A percentile compares a stretch with the other conserved stretches of the same genome.
phyloP scores from a whole-genome alignment of 2,113 vertebrate genomes.

The Elgaria multicarinata region DNA sequence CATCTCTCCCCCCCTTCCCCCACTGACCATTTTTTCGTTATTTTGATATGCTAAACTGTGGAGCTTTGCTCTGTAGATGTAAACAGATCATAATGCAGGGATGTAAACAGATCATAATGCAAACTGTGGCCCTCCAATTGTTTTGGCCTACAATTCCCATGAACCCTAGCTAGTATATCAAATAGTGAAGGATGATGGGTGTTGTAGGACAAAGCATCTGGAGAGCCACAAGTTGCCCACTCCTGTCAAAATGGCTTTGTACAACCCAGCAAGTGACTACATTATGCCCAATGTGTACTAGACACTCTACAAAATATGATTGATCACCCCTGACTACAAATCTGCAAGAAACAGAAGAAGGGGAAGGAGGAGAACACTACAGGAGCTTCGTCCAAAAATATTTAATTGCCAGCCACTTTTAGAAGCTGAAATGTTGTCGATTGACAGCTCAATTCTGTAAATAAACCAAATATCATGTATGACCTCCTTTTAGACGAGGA shows the following conservation, averaged over 20 bases:
- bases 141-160: too few relatives aligned
- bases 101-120: background rate
- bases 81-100: background rate
- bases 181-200: too few relatives aligned
- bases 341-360: background rate
- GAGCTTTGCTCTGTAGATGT: constrained; percentile 25
- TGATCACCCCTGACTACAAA: background rate
- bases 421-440: background rate
- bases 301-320: background rate
- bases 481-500: too few relatives aligned
- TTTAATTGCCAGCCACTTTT: background rate
- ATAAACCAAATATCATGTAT: too few relatives aligned
- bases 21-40: constrained; percentile 31
- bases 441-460: background rate
- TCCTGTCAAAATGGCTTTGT: constrained; percentile 10
- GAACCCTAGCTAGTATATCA: too few relatives aligned
- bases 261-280: constrained; percentile 56
- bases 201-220: too few relatives aligned
- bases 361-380: background rate
- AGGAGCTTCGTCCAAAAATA: background rate
- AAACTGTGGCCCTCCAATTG: too few relatives aligned
- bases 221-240: too few relatives aligned
- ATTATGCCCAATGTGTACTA: constrained; percentile 1
- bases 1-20: constrained; percentile 3
- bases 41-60: constrained; percentile 44